Percentiles rank a stretch among this genome's conserved stretches.
These are phyloP conservation scores for Branchellion lobata DNA, from an alignment of 2,888 invertebrate species.

Conservation along the genomic window DNA sequence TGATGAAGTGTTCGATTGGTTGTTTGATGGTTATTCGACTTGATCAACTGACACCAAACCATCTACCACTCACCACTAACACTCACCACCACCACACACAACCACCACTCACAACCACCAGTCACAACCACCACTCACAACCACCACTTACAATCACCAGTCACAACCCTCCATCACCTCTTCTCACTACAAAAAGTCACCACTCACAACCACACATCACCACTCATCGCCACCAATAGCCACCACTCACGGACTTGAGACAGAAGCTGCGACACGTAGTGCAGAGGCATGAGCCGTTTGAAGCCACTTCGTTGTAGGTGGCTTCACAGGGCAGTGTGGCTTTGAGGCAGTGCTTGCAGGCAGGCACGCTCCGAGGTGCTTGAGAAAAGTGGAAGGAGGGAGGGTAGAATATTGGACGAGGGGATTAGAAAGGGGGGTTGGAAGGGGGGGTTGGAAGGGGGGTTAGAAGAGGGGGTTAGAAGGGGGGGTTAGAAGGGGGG, in stretches of 20 bases:
- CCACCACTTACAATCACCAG: too few relatives aligned
- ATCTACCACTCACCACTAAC: too few relatives aligned
- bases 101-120: too few relatives aligned
- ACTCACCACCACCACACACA: too few relatives aligned
- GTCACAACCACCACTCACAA: too few relatives aligned
- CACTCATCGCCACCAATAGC: too few relatives aligned
- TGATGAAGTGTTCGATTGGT: too few relatives aligned
- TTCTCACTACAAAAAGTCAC: too few relatives aligned
- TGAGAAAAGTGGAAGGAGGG: constrained; percentile 65
- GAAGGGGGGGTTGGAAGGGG: background rate
- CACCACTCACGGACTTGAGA: background rate
- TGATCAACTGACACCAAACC: too few relatives aligned
- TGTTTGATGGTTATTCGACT: too few relatives aligned
- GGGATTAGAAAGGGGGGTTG: constrained; percentile 79
- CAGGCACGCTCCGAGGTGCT: constrained; percentile 72
- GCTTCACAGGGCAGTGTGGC: background rate
- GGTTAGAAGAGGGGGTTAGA: background rate
- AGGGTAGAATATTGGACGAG: constrained; percentile 66
- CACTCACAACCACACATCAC: too few relatives aligned
- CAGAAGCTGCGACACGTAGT: constrained; percentile 1
- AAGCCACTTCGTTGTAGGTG: constrained; percentile 9
- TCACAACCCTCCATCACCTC: too few relatives aligned
- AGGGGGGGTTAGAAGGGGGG: background rate
- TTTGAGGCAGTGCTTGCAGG: background rate
- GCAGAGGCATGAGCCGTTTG: background rate